Conservation (phyloP, 2,797 vertebrate genomes). For the Apodemus agrarius region DNA sequence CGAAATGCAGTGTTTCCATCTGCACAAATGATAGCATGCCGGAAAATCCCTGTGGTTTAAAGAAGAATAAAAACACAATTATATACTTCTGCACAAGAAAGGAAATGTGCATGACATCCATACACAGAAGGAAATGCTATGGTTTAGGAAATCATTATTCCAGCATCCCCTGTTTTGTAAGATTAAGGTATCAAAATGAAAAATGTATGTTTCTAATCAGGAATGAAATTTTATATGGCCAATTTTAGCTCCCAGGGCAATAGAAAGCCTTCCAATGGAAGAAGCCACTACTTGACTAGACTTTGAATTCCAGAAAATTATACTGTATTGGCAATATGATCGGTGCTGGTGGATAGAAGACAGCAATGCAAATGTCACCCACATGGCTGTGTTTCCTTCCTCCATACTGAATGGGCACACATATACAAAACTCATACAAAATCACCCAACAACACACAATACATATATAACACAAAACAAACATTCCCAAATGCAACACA, state of each 20-base stretch:
- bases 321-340: neutral
- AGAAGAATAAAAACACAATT: constrained; percentile 56
- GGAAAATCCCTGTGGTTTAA: constrained; percentile 45
- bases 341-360: neutral
- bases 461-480: neutral
- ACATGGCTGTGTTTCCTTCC: neutral
- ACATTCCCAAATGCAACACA: neutral
- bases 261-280: neutral
- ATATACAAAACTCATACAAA: neutral
- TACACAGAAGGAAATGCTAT: constrained; percentile 24
- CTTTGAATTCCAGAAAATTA: neutral
- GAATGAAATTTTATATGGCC: constrained; percentile 30
- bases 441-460: neutral
- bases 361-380: neutral
- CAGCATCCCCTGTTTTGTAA: constrained; percentile 16
- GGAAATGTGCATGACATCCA: neutral
- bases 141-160: constrained; percentile 39
- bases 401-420: no score
- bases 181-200: constrained; percentile 30
- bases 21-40: constrained; percentile 59
- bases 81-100: constrained; percentile 40
- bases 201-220: constrained; percentile 20
- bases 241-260: neutral
- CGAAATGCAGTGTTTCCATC: constrained; percentile 55
- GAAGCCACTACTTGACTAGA: neutral